Conservation (phyloP, 2,113 vertebrate genomes). For the Chloropsis cyanopogon region DNA sequence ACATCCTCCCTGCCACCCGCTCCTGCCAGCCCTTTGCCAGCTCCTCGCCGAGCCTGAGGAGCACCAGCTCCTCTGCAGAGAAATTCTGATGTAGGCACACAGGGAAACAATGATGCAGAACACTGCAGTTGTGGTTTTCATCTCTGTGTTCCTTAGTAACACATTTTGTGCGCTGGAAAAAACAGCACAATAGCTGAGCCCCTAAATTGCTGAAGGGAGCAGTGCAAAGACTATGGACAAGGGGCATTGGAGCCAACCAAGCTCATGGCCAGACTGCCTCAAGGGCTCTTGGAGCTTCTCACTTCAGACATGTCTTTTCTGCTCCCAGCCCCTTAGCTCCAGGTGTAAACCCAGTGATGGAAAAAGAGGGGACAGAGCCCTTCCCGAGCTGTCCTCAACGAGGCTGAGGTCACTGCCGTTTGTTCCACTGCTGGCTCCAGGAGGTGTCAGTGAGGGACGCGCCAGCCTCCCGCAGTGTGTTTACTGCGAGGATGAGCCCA, state of each 20-base stretch:
- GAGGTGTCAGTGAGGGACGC: background rate
- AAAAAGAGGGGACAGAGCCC: background rate
- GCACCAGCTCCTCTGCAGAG: background rate
- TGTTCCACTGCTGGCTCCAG: background rate
- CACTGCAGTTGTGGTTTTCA: background rate
- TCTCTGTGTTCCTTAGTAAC: background rate
- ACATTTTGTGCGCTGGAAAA: background rate
- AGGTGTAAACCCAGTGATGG: background rate
- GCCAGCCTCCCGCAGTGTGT: background rate
- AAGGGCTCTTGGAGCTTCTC: background rate
- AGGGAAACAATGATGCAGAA: background rate
- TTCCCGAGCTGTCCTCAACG: accelerated
- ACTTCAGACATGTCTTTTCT: background rate
- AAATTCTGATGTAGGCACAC: background rate
- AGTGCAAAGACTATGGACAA: background rate
- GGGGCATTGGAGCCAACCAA: background rate
- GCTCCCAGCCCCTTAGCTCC: background rate
- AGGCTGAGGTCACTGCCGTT: background rate
- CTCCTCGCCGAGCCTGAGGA: background rate
- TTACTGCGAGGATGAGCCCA: background rate
- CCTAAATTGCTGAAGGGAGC: background rate
- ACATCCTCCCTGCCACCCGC: background rate
- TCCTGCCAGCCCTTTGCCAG: background rate
- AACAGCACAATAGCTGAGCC: background rate
- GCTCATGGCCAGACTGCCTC: background rate